phyloP scores from a whole-genome alignment of 2,797 vertebrate genomes.

The Channa striata region DNA sequence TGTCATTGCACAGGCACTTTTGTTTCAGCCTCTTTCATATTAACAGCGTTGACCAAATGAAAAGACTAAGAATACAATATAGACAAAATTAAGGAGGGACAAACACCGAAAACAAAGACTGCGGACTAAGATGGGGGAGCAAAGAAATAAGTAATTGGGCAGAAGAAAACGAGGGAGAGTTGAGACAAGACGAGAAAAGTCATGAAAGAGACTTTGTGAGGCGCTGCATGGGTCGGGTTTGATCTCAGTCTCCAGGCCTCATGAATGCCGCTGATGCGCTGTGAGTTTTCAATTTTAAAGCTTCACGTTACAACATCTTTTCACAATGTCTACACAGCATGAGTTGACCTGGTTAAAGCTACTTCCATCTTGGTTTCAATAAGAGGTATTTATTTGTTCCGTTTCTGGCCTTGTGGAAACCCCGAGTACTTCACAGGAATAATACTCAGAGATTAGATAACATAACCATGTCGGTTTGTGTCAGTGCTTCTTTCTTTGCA shows the following conservation, averaged over 20 bases:
- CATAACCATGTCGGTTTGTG: slow-evolving; percentile 3
- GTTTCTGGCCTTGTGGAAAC: slow-evolving; percentile 23
- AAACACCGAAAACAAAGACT: slow-evolving; percentile 14
- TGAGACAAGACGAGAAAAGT: slow-evolving; percentile 47
- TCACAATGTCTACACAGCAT: slow-evolving; percentile 47
- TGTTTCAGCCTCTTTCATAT: slow-evolving; percentile 19
- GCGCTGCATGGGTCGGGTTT: slow-evolving; percentile 49
- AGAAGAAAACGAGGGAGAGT: slow-evolving; percentile 30
- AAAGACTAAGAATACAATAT: slow-evolving; percentile 1
- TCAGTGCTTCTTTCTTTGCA: slow-evolving; percentile 7
- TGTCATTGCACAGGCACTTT: slow-evolving; percentile 1
- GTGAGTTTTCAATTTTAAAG: slow-evolving; percentile 55
- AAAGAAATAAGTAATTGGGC: slow-evolving; percentile 30
- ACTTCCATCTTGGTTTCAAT: slow-evolving; percentile 37
- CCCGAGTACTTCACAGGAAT: not conserved
- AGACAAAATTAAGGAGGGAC: slow-evolving; percentile 24
- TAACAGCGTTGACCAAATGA: slow-evolving; percentile 26
- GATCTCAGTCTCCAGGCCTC: slow-evolving; percentile 54
- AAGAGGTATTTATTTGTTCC: slow-evolving; percentile 27
- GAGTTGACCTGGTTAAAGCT: slow-evolving; percentile 54
- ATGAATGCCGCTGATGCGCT: slow-evolving; percentile 46
- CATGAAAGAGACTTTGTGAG: slow-evolving; percentile 65
- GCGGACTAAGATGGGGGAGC: slow-evolving; percentile 14
- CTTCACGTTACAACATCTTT: slow-evolving; percentile 53
- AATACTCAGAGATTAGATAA: slow-evolving; percentile 1